Base-by-base conservation (phyloP, 2,113 vertebrate genomes). In the Mus spicilegus region DNA sequence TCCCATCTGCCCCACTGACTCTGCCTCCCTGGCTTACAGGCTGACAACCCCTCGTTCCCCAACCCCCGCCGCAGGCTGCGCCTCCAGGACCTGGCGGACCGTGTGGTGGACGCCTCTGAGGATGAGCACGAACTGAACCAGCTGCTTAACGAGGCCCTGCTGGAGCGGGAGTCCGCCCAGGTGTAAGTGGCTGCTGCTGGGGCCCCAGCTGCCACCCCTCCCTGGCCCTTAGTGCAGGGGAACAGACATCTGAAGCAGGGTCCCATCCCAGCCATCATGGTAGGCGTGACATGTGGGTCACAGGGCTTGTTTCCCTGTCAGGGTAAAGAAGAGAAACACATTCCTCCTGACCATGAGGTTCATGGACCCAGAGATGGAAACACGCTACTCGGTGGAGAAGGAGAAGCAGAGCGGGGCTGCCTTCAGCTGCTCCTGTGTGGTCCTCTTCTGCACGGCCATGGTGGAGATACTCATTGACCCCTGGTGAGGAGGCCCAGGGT, bases 51-150 rank as follows among this genome's bases (percentile, higher is more conserved):
- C 2, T 99, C 99, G 0, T 99, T 99, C 81, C 99, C 99, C 72
- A 99, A 99, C 98, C 99, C 99, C 0, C 99, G 99, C n/a, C 98
- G 99, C 65, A 98, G 99, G n/a, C 98, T 99, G 85, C 99, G 99
- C 16, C 98, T 99, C 61, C 98, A 99, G 72, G 99, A 99, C 97
- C 91, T 99, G 97, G 98, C 98, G 0, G 99, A 99, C 94, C 97
- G 99, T 0, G 98, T 99, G 94, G 98, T 98, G 0, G 99, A 98
- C 0, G 98, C 98, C 73, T 99, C 99, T 0, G 99, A 99, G 98
- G 99, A 99, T 0, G 99, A 99, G 39, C 99, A 99, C 42, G 98
- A 99, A 82, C 98, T 99, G 96, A 99, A 99, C 97, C 98, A 98
- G 82, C 99, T 99, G 33, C 99, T 99, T 65, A 99, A 99, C 7